Evolutionary conservation across 2,797 vertebrate genomes (phyloP), one percentile per base, ranked within the genome.

Genomic region (Takifugu ocellatus): DNA sequence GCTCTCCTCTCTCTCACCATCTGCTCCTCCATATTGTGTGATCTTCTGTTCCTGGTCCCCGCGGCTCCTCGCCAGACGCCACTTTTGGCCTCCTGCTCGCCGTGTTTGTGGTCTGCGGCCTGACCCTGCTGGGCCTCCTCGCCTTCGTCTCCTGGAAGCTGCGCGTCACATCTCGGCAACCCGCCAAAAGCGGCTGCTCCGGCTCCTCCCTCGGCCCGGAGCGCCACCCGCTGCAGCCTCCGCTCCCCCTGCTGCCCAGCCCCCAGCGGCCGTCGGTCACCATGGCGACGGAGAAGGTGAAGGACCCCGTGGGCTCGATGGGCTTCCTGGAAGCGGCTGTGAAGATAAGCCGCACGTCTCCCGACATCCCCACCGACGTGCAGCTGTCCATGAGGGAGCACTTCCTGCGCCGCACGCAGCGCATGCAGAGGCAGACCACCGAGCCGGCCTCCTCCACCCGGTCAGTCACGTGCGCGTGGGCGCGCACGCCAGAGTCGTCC

Each of bases 331-430:
- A 99, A 82, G 94, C 95, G 0, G 96, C 96, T 0, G 95, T 99
- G 84, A 98, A 98, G 92, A 99, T 98, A 89, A 99, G 97, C 89
- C 97, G 93, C 87, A 99, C 97, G 0, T 99, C 97, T 0, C 97
- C 97, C 0, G 97, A 99, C 79, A 98, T 99, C 82, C 97, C 96
- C 0, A 93, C 96, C 0, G 96, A 99, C 50, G 96, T 99, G 51
- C 96, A 99, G 90, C 94, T 95, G 87, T 98, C 96, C 25, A 98
- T 99, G 93, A 93, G 92, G 71, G 96, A 98, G 63, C 96, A 98
- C 76, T 91, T 98, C 81, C 90, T 94, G 88, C 87, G 94, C 12
- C 96, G 95, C 68, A 90, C 91, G 3, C 93, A 95, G 0, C 90
- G 94, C 53, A 95, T 99, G 88, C 95, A 98, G 90, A 87, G 97